Evolutionary conservation across 1,140 invertebrate genomes (phyloP), one percentile per base, ranked within the genome.

Genomic region (Leptopilina clavipes): DNA sequence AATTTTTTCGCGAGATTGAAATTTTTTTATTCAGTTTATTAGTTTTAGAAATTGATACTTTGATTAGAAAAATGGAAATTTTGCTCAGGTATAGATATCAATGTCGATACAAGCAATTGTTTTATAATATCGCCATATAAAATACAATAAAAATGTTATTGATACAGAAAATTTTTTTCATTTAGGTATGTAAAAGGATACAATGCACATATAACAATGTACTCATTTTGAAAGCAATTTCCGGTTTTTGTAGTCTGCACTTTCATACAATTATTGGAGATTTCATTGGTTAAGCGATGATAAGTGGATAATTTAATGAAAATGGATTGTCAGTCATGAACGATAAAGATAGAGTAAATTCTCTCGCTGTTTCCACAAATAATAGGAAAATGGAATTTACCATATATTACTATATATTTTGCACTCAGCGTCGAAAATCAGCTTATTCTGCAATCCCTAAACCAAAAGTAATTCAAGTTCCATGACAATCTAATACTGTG

Each of bases 301-400:
- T 52, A 52, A 52, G 48, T 52, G n/a, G 48, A 52, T 52, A 52
- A 52, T 52, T 52, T 52, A 52, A 52, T 52, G 48, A 52, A 52
- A 52, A 52, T 52, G 48, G 48, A 52, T 52, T 52, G 48, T 52
- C 48, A 52, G 14, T 52, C 48, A 52, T 52, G 48, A n/a, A 52
- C 48, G 48, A 52, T 52, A 17, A 40, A 40, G 14, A 52, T n/a
- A 52, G 17, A 52, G 14, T 17, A n/a, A 17, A 52, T 17, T 17
- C 17, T 52, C 48, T 52, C 48, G n/a, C 48, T 52, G 48, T 52
- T 52, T 52, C 48, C 48, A 52, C 48, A 52, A 52, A 52, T 52
- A 52, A 52, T 52, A 52, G 48, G 48, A 52, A 52, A 52, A 52
- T 52, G 48, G 48, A 17, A 52, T 52, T 52, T 52, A 52, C 14